Conservation (phyloP, 1,140 invertebrate genomes). For the Tetragonula clypearis region DNA sequence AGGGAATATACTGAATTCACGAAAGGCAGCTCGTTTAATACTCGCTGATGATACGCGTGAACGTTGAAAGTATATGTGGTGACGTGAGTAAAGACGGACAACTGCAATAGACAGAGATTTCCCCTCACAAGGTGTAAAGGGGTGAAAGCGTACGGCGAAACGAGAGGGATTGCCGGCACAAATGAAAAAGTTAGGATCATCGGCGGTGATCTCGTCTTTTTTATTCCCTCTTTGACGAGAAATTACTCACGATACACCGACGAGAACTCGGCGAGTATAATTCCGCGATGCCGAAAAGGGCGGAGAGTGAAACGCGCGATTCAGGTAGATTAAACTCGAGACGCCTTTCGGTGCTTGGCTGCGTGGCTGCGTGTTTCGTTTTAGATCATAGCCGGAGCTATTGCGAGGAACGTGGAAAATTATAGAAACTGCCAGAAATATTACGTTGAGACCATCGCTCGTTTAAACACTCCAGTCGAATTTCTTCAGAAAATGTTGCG, state of each 20-base stretch:
- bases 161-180: neutral
- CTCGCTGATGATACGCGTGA: neutral
- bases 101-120: slow-evolving; percentile 49
- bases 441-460: neutral
- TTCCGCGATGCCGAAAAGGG: slow-evolving; percentile 25
- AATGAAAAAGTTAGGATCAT: slow-evolving; percentile 58
- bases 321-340: slow-evolving; percentile 39
- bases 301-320: slow-evolving; percentile 3
- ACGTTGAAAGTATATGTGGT: neutral
- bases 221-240: slow-evolving; percentile 42
- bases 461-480: neutral
- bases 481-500: neutral
- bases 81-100: slow-evolving; percentile 5
- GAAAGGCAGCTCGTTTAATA: neutral
- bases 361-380: neutral
- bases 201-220: slow-evolving; percentile 32
- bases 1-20: neutral
- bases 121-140: neutral
- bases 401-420: neutral
- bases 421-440: neutral
- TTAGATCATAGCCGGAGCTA: neutral
- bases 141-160: slow-evolving; percentile 1
- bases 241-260: slow-evolving; percentile 21
- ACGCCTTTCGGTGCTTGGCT: slow-evolving; percentile 32
- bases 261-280: slow-evolving; percentile 11